phyloP scores from a whole-genome alignment of 2,113 vertebrate genomes.

The Bambusicola thoracicus region DNA sequence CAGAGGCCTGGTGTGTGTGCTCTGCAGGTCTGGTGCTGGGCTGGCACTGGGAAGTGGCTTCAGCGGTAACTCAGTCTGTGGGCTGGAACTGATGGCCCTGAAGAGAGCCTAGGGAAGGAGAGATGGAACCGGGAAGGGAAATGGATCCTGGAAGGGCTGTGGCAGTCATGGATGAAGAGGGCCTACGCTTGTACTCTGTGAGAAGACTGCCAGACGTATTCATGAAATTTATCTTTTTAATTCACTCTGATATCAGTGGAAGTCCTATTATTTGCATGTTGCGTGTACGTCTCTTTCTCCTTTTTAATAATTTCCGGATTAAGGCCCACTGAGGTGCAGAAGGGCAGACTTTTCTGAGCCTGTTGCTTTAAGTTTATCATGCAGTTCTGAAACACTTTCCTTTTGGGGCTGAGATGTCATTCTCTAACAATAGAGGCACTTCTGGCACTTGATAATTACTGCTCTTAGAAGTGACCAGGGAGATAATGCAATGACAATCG shows the following conservation, averaged over 20 bases:
- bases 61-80: background rate
- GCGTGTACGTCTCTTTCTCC: background rate
- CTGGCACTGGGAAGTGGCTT: background rate
- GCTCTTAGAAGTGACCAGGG: background rate
- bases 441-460: constrained; percentile 18
- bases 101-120: background rate
- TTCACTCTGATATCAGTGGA: background rate
- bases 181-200: background rate
- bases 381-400: background rate
- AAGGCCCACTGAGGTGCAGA: background rate
- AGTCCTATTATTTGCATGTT: background rate
- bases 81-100: background rate
- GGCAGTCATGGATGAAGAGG: background rate
- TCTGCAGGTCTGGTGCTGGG: background rate
- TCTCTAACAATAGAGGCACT: constrained; percentile 11
- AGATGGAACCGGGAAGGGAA: background rate
- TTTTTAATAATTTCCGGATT: background rate
- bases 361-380: constrained; percentile 11
- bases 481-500: background rate
- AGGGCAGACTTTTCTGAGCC: background rate
- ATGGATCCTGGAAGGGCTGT: background rate
- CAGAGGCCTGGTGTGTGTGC: background rate
- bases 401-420: constrained; percentile 29
- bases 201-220: background rate
- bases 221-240: background rate